These are phyloP conservation scores for Gymnocephalus cernua DNA, from an alignment of 2,113 vertebrate genomes.

Conservation along the genomic window DNA sequence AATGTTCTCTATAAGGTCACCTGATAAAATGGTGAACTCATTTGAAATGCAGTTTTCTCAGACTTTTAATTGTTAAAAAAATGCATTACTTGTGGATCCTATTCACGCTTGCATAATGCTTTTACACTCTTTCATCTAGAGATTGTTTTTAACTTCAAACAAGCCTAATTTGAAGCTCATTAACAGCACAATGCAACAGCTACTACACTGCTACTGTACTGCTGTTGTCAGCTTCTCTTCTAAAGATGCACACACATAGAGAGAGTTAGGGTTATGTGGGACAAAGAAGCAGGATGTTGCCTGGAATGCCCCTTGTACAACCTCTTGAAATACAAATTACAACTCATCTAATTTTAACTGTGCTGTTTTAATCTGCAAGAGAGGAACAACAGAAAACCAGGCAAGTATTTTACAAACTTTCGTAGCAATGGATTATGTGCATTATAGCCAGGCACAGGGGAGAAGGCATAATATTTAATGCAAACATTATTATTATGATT, in stretches of 20 bases:
- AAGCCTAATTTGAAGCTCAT: conserved; percentile 41
- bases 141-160: conserved; percentile 52
- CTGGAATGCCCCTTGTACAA: conserved; percentile 9
- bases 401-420: too few species aligned
- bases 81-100: not conserved
- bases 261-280: conserved; percentile 6
- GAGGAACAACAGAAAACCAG: too few species aligned
- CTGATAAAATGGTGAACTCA: not conserved
- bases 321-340: conserved; percentile 15
- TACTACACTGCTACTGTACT: not conserved
- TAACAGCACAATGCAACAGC: conserved; percentile 33
- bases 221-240: conserved; percentile 17
- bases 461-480: too few species aligned
- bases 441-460: too few species aligned
- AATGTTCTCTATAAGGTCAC: not conserved
- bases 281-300: not conserved
- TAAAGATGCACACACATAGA: conserved; percentile 1
- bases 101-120: not conserved
- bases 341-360: conserved; percentile 9
- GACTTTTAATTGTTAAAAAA: not conserved
- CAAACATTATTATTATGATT: too few species aligned
- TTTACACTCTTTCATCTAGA: conserved; percentile 51
- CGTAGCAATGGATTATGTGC: too few species aligned
- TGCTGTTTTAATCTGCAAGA: too few species aligned
- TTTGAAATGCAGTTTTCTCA: not conserved